phyloP scores from a whole-genome alignment of 1,140 invertebrate species.

The Asobara japonica region DNA sequence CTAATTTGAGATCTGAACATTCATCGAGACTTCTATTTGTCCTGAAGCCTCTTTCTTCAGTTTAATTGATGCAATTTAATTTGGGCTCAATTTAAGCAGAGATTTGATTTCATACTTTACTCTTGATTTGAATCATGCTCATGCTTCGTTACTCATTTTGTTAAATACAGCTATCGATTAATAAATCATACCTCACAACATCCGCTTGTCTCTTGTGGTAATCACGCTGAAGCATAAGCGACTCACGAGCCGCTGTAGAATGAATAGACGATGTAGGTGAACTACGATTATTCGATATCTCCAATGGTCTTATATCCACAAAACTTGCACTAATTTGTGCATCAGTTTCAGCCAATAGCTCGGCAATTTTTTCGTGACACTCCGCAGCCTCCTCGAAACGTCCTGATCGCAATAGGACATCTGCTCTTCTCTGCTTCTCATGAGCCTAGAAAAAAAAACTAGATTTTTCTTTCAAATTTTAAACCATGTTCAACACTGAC shows the following conservation, averaged over 20 bases:
- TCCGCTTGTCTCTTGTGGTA: slow-evolving; percentile 71
- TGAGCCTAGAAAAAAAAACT: slow-evolving; percentile 67
- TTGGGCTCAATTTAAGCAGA: too few relatives aligned
- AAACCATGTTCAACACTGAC: too few relatives aligned
- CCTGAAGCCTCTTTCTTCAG: too few relatives aligned
- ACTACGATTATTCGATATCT: slow-evolving; percentile 23
- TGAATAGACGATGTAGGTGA: slow-evolving; percentile 41
- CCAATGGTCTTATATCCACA: slow-evolving; percentile 59
- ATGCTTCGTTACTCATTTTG: not conserved
- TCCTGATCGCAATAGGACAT: slow-evolving; percentile 68
- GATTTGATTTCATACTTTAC: too few relatives aligned
- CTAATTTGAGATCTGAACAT: too few relatives aligned
- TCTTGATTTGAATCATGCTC: too few relatives aligned
- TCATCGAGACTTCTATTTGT: too few relatives aligned
- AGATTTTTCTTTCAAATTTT: too few relatives aligned
- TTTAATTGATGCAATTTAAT: too few relatives aligned
- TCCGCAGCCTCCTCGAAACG: slow-evolving; percentile 72
- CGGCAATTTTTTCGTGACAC: slow-evolving; percentile 71
- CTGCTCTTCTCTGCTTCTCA: slow-evolving; percentile 72
- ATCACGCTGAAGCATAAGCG: slow-evolving; percentile 71
- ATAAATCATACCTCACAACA: slow-evolving; percentile 56
- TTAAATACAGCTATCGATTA: not conserved
- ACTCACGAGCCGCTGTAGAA: slow-evolving; percentile 64
- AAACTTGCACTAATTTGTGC: slow-evolving; percentile 51
- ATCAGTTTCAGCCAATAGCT: slow-evolving; percentile 67